Base-by-base conservation (phyloP, 1,140 invertebrate genomes). In the Zaprionus gabonicus region DNA sequence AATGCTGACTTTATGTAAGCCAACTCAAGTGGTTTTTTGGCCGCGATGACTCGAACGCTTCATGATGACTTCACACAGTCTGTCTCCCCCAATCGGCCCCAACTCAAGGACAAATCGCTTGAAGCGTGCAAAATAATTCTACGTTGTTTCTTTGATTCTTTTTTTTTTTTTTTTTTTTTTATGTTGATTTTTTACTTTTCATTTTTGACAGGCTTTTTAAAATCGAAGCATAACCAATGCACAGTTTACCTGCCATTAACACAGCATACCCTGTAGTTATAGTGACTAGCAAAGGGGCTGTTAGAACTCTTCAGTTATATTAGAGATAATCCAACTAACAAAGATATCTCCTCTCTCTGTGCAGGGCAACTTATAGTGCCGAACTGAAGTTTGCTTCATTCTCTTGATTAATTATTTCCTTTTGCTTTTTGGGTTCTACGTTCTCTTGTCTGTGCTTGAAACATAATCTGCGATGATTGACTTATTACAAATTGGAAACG, bases 101-200 rank as follows among this genome's bases (percentile, higher is more conserved):
- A 71, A 72, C 83, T 88, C 83, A 87, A 87, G 83, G 83, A 87
- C 83, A 81, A 78, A 88, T 81, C 67, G 83, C 84, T 79, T 87
- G 57, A 87, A 87, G 78, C 84, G 84, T 87, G 83, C 84, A 83
- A 87, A 81, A 79, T 38, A 55, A 66, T 60, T 72, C 67, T 62
- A 38, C 34, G 31, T 38, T 68, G 56, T 49, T 31, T 38, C 17
- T 17, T 67, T 28, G 27, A 23, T 58, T 13, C 44, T 44, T 51
- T 41, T 34, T 34, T 34, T 34, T 34, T 34, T 9, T 10, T 31
- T 31, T 57, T 46, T 44, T 28, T 5, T 7, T 28, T 31, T 46
- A n/a, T 20, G 46, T 57, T 41, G 53, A 28, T 56, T 58, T 67
- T 9, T 28, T 15, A 28, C 17, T 69, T 25, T 15, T 31, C 28